Percentiles rank a stretch among this genome's conserved stretches.
Evolutionary conservation across 1,140 invertebrate genomes (phyloP).

Genomic region (Oncopeltus fasciatus): DNA sequence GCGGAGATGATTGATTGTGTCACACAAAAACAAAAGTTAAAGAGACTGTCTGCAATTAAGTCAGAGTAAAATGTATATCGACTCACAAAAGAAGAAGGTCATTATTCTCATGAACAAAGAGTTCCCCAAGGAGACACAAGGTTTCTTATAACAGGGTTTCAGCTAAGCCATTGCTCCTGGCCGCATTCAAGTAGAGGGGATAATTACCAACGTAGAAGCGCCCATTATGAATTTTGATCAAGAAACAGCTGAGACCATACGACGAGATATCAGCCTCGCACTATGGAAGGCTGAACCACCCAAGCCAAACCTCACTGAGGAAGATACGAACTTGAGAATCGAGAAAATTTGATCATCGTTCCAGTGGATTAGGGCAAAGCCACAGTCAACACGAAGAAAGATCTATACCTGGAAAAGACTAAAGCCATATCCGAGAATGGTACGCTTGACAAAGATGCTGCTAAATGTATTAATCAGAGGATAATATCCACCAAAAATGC

Average conservation of each 20-base stretch:
- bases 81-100: not conserved
- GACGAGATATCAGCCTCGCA: not conserved
- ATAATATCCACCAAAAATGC: not conserved
- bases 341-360: slow-evolving; percentile 19
- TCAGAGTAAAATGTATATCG: not conserved
- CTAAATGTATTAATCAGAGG: not conserved
- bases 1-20: not conserved
- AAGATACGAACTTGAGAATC: not conserved
- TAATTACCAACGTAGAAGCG: not conserved
- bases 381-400: slow-evolving; percentile 19
- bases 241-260: not conserved
- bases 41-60: not conserved
- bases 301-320: not conserved
- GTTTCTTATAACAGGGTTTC: not conserved
- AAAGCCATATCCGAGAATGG: slow-evolving; percentile 5
- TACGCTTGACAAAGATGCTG: slow-evolving; percentile 16
- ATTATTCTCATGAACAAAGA: not conserved
- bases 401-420: slow-evolving; percentile 22
- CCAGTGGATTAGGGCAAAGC: slow-evolving; percentile 25
- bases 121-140: not conserved
- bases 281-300: not conserved
- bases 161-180: not conserved
- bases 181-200: not conserved
- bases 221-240: not conserved
- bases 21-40: not conserved